A percentile compares a stretch with the other conserved stretches of the same genome.
Evolutionary conservation across 2,888 invertebrate species (phyloP).

Genomic region (Trichopria drosophilae): DNA sequence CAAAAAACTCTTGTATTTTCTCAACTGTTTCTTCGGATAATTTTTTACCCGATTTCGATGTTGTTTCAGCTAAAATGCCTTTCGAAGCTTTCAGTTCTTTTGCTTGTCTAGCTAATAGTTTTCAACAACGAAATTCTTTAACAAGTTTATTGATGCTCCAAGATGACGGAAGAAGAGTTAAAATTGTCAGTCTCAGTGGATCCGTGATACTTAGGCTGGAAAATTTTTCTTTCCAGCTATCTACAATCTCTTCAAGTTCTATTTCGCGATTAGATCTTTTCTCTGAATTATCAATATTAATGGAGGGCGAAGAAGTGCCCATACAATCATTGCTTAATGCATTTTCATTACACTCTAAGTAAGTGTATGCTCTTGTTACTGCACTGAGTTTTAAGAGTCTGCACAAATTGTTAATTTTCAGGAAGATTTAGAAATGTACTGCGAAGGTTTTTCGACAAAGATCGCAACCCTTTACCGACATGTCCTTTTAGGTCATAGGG

Average conservation of each 20-base stretch:
- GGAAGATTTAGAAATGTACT: too few relatives aligned
- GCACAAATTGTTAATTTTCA: too few relatives aligned
- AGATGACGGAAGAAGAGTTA: not conserved
- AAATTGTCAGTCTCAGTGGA: not conserved
- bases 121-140: not conserved
- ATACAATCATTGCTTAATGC: not conserved
- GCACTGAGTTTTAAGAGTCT: too few relatives aligned
- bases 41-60: too few relatives aligned
- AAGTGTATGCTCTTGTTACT: not conserved
- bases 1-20: not conserved
- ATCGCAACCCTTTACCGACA: not conserved
- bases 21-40: not conserved
- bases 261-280: not conserved
- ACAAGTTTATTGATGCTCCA: too few relatives aligned
- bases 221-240: not conserved
- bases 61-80: not conserved
- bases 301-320: not conserved
- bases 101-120: not conserved
- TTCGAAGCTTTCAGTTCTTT: not conserved
- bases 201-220: not conserved
- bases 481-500: not conserved
- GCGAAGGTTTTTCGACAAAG: conserved; percentile 2
- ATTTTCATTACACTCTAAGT: not conserved
- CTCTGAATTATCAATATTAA: not conserved
- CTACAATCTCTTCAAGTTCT: conserved; percentile 1